These are phyloP conservation scores for Oreochromis tanganicae DNA, from an alignment of 2,113 vertebrate species.

Conservation along the genomic window DNA sequence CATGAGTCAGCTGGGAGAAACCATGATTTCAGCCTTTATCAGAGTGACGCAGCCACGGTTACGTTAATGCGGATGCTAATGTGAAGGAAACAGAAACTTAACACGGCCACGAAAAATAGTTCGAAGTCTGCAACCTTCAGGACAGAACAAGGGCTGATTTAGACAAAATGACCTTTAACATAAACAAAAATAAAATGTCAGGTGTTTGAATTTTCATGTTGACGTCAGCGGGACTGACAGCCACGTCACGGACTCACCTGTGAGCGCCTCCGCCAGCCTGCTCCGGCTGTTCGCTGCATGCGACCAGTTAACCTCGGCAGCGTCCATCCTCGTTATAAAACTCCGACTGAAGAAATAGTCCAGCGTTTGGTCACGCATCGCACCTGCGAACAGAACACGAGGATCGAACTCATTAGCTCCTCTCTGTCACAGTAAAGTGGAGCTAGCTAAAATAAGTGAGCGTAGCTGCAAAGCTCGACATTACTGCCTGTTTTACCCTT, in stretches of 20 bases:
- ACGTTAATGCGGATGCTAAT: neutral
- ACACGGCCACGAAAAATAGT: neutral
- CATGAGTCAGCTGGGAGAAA: fast-evolving
- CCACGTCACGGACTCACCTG: constrained; percentile 47
- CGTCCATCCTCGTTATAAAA: constrained; percentile 66
- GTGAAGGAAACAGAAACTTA: neutral
- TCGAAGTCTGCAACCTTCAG: neutral
- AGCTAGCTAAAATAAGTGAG: fast-evolving
- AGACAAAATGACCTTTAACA: neutral
- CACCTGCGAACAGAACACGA: neutral
- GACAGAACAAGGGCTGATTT: neutral
- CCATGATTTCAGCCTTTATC: fast-evolving
- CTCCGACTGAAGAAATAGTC: constrained; percentile 70
- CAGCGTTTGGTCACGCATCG: constrained; percentile 65
- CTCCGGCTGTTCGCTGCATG: constrained; percentile 80
- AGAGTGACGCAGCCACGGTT: neutral
- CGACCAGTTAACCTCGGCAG: constrained; percentile 76
- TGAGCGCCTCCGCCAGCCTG: constrained; percentile 68
- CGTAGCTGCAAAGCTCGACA: neutral
- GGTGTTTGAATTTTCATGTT: fast-evolving
- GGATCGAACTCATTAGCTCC: neutral
- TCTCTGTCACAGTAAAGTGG: neutral
- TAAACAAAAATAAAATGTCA: neutral
- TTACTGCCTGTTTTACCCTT: neutral
- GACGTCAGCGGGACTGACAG: neutral